These are phyloP conservation scores for Umimayanthus kanabou DNA, from an alignment of 92 coral and sea anemone genomes.

Conservation along the genomic window DNA sequence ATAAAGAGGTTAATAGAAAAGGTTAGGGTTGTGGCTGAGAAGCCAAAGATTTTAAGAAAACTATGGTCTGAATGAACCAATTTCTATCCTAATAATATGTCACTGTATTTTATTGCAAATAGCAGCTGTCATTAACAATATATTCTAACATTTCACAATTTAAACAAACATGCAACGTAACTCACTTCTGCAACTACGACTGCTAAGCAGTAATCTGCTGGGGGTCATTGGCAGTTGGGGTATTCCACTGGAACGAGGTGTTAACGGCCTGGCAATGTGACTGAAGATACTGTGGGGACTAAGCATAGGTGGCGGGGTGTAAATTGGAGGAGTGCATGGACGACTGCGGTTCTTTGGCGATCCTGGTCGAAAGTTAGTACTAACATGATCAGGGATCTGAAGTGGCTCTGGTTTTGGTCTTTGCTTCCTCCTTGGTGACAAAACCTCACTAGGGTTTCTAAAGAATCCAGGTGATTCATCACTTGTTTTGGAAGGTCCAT, in stretches of 20 bases:
- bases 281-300: constrained; percentile 94
- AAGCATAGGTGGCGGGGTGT: constrained; percentile 98
- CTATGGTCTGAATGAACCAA: not conserved
- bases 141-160: not conserved
- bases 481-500: constrained; percentile 39
- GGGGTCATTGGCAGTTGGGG: constrained; percentile 91
- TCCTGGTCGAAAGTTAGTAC: constrained; percentile 70
- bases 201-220: constrained; percentile 87
- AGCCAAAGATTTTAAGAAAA: not conserved
- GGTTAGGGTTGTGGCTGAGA: not conserved
- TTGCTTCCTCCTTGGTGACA: constrained; percentile 85
- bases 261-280: constrained; percentile 82
- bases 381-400: constrained; percentile 82
- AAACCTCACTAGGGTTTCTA: constrained; percentile 83
- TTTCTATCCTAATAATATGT: not conserved
- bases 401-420: constrained; percentile 93
- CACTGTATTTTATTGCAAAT: too few species aligned
- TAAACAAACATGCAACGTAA: constrained; percentile 23
- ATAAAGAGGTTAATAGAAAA: not conserved
- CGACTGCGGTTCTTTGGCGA: constrained; percentile 70
- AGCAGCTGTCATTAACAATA: not conserved
- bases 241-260: constrained; percentile 81
- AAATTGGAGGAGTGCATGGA: constrained; percentile 89
- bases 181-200: constrained; percentile 94
- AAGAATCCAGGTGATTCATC: constrained; percentile 64